phyloP scores from a whole-genome alignment of 2,113 vertebrate genomes.

The Petroica traversi region DNA sequence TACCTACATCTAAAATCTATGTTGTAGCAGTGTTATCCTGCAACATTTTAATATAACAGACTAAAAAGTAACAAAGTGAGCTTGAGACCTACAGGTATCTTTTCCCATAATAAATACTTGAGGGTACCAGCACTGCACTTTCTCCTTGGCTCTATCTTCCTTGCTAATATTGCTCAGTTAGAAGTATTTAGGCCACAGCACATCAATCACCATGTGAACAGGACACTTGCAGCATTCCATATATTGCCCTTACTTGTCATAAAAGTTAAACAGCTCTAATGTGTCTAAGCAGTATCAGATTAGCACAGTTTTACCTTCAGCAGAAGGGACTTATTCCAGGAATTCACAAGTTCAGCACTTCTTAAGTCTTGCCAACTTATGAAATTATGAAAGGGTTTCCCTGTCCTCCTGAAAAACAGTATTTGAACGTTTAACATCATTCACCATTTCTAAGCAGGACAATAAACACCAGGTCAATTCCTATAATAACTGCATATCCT shows the following conservation, averaged over 20 bases:
- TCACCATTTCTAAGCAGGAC: neutral
- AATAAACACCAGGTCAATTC: neutral
- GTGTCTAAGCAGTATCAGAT: neutral
- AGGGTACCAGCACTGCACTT: neutral
- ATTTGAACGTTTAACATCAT: neutral
- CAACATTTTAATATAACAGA: neutral
- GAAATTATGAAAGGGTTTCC: conserved; percentile 94
- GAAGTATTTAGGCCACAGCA: neutral
- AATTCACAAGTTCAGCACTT: conserved; percentile 84
- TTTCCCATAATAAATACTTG: neutral
- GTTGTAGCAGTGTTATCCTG: neutral
- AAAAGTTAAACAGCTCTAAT: neutral
- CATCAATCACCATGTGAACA: neutral
- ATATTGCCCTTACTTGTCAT: neutral
- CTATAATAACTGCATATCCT: neutral
- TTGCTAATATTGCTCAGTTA: neutral
- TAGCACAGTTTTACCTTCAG: conserved; percentile 81
- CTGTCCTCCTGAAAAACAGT: conserved; percentile 82
- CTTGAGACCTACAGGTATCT: neutral
- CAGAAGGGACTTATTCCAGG: conserved; percentile 89
- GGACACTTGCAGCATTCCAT: neutral
- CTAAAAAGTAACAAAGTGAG: neutral
- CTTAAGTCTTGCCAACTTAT: conserved; percentile 96
- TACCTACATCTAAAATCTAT: neutral
- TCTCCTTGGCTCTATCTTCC: neutral